A percentile compares a stretch with the other conserved stretches of the same genome.
Conservation (phyloP, 2,888 invertebrate genomes). For the Caenorhabditis auriculariae region DNA sequence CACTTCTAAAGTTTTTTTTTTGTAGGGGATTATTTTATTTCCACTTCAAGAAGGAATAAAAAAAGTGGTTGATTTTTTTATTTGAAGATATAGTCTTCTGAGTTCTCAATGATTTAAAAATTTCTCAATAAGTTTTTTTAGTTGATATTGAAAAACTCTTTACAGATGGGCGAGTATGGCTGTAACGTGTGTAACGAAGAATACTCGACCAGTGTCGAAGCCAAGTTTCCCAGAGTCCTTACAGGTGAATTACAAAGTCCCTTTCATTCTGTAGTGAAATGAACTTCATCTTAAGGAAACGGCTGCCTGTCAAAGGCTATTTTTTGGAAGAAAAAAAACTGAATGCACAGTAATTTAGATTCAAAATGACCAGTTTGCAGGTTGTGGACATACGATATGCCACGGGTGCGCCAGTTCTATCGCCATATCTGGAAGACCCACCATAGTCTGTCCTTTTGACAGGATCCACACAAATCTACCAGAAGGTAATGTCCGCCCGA, state of each 20-base stretch:
- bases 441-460: conserved; percentile 70
- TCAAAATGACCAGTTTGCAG: conserved; percentile 4
- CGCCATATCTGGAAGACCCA: conserved; percentile 5
- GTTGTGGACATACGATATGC: conserved; percentile 70
- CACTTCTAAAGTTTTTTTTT: too few relatives aligned
- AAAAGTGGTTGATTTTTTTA: too few relatives aligned
- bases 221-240: conserved; percentile 28
- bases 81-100: too few relatives aligned
- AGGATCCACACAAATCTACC: conserved; percentile 68
- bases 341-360: neutral
- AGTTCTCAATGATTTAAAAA: neutral
- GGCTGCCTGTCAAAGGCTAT: neutral
- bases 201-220: conserved; percentile 21
- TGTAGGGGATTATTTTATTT: too few relatives aligned
- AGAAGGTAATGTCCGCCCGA: too few relatives aligned
- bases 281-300: neutral
- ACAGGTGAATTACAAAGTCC: too few relatives aligned
- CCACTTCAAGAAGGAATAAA: too few relatives aligned
- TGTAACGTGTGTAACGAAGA: conserved; percentile 37
- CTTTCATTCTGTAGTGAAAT: too few relatives aligned
- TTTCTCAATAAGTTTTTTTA: neutral
- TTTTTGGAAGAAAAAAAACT: too few relatives aligned
- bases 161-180: conserved; percentile 29
- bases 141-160: neutral
- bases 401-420: conserved; percentile 66